Evolutionary conservation across 2,797 vertebrate species (phyloP).

Genomic region (Orientallactaga sibirica): DNA sequence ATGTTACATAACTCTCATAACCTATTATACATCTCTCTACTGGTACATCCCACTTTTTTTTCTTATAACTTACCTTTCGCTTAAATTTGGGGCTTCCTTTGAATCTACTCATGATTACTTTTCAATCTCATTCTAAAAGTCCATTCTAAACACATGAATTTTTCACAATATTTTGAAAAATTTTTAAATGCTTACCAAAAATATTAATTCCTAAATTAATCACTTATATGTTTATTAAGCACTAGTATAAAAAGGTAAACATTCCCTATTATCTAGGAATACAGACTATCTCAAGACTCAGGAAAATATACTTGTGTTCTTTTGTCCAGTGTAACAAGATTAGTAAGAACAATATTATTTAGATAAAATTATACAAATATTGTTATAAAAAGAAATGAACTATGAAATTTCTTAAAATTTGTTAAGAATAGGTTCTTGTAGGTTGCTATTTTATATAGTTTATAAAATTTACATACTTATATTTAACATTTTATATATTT

Average conservation of each 20-base stretch:
- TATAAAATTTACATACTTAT: no score
- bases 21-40: not conserved
- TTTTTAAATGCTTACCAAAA: not conserved
- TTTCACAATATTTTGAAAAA: not conserved
- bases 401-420: not conserved
- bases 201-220: not conserved
- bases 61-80: not conserved
- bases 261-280: not conserved
- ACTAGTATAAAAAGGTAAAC: not conserved
- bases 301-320: not conserved
- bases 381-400: not conserved
- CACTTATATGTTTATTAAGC: not conserved
- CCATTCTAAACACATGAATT: not conserved
- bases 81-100: slow-evolving; percentile 8
- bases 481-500: not conserved
- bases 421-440: not conserved
- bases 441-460: not conserved
- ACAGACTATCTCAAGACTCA: slow-evolving; percentile 1
- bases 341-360: not conserved
- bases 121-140: not conserved
- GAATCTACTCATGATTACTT: not conserved
- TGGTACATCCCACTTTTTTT: not conserved
- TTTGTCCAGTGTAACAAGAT: not conserved
- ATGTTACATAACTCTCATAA: not conserved
- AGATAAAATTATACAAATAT: not conserved